Conservation (phyloP, 2,888 invertebrate species). For the Cerastoderma edule region DNA sequence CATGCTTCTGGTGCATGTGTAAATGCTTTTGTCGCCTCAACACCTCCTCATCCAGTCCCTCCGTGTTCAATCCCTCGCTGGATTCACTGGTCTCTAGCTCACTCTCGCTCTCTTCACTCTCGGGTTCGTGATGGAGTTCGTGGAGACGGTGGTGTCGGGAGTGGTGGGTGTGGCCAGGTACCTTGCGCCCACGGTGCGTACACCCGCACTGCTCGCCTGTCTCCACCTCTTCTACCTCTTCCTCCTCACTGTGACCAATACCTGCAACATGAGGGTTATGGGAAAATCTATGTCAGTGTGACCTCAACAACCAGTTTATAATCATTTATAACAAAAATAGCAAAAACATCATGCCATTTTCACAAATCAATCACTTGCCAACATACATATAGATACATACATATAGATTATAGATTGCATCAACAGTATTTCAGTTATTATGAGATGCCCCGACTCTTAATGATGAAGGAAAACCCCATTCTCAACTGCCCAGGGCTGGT, state of each 20-base stretch:
- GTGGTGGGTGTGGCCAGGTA: slow-evolving; percentile 55
- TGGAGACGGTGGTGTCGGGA: slow-evolving; percentile 59
- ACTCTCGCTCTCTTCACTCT: slow-evolving; percentile 71
- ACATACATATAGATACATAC: too few species aligned
- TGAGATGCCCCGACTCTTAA: too few species aligned
- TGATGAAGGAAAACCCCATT: too few species aligned
- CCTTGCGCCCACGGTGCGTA: slow-evolving; percentile 48
- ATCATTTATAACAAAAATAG: too few species aligned
- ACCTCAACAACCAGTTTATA: too few species aligned
- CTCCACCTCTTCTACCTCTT: slow-evolving; percentile 47
- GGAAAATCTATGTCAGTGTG: too few species aligned
- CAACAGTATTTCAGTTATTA: too few species aligned
- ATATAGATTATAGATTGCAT: too few species aligned
- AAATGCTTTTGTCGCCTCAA: slow-evolving; percentile 33
- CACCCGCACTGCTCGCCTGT: slow-evolving; percentile 57
- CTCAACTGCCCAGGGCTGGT: too few species aligned
- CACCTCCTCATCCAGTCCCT: slow-evolving; percentile 64
- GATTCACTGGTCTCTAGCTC: slow-evolving; percentile 78
- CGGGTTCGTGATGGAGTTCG: slow-evolving; percentile 53
- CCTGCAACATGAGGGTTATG: too few species aligned
- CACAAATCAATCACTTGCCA: too few species aligned
- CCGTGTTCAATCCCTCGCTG: slow-evolving; percentile 79
- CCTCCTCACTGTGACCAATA: slow-evolving; percentile 33
- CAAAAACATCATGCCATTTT: too few species aligned
- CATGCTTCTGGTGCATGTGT: slow-evolving; percentile 46